Evolutionary conservation across 2,113 vertebrate species (phyloP).

Genomic region (Crotalus horridus): DNA sequence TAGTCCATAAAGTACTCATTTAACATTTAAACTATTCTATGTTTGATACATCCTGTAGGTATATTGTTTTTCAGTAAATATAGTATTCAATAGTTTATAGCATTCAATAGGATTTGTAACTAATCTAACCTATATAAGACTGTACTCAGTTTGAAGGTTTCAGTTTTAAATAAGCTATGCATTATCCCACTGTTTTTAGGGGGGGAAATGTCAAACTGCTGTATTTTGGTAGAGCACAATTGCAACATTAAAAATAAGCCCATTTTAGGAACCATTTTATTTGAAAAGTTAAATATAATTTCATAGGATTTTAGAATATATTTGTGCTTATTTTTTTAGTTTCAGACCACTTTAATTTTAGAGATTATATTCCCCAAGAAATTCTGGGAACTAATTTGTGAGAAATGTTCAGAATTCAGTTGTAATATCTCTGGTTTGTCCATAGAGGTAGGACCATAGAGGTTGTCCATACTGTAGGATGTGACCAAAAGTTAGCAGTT

Average conservation of each 20-base stretch:
- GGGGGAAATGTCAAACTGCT: neutral
- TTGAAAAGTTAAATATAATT: neutral
- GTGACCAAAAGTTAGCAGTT: neutral
- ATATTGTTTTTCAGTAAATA: neutral
- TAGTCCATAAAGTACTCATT: constrained; percentile 10
- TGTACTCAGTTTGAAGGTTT: neutral
- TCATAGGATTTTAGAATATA: neutral
- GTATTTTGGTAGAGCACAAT: neutral
- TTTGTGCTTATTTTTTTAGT: neutral
- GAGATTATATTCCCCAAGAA: neutral
- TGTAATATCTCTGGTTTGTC: neutral
- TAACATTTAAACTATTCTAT: neutral
- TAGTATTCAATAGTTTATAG: neutral
- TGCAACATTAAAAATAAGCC: neutral
- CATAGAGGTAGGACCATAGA: neutral
- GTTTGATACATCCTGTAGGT: neutral
- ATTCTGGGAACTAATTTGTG: neutral
- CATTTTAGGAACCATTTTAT: neutral
- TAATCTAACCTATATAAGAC: neutral
- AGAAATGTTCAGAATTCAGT: neutral
- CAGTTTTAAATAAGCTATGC: neutral
- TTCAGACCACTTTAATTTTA: neutral
- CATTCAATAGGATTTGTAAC: neutral
- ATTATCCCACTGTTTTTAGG: neutral
- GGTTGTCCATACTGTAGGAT: neutral